These are phyloP conservation scores for Denticeps clupeoides DNA, from an alignment of 2,797 vertebrate species.

Conservation along the genomic window DNA sequence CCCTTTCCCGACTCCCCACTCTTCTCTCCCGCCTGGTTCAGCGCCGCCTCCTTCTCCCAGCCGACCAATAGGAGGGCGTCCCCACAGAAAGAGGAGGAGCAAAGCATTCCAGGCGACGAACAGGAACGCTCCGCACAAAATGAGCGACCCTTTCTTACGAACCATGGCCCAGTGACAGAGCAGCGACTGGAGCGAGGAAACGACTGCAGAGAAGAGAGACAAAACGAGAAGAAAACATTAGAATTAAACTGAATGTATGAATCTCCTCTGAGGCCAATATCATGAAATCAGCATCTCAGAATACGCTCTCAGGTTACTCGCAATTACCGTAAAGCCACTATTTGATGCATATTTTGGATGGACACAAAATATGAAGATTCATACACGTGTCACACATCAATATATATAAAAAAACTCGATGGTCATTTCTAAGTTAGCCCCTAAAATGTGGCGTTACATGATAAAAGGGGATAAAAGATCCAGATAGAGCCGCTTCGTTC, in stretches of 20 bases:
- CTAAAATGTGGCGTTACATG: no score
- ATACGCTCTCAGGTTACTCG: no score
- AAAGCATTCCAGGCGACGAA: constrained; percentile 87
- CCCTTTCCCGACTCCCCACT: constrained; percentile 48
- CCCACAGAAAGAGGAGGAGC: constrained; percentile 90
- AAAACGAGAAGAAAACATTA: constrained; percentile 13
- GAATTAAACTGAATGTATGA: not conserved
- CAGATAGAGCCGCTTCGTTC: no score
- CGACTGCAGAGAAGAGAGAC: constrained; percentile 25
- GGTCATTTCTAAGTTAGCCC: no score
- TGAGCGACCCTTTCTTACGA: constrained; percentile 78
- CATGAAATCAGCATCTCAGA: no score
- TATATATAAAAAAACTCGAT: no score
- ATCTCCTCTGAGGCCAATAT: no score
- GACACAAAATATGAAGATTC: not conserved
- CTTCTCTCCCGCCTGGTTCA: constrained; percentile 60
- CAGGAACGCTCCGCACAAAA: constrained; percentile 78
- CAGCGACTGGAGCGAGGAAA: constrained; percentile 34
- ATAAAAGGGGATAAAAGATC: no score
- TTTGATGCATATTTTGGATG: no score
- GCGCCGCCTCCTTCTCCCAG: constrained; percentile 55
- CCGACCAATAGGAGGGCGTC: constrained; percentile 61
- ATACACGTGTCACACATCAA: not conserved
- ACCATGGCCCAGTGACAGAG: constrained; percentile 63
- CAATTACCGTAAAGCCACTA: no score